Evolutionary conservation across 2,888 invertebrate genomes (phyloP).

Genomic region (Strigamia transsilvanica): DNA sequence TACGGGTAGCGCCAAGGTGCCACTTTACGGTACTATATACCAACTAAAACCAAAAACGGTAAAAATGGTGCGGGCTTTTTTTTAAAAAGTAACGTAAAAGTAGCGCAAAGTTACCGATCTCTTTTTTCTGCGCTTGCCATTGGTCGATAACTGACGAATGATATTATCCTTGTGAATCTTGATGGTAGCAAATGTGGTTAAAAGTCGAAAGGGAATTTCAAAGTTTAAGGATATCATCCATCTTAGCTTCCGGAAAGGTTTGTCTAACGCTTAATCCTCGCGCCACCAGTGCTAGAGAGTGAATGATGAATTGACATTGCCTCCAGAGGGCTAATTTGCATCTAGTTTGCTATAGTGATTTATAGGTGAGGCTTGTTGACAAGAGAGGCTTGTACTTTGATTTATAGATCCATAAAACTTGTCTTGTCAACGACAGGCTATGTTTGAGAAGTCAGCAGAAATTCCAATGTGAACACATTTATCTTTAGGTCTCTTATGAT

Average conservation of each 20-base stretch:
- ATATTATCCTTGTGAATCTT: no score
- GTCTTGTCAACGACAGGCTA: constrained; percentile 30
- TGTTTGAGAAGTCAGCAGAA: constrained; percentile 27
- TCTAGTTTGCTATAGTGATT: constrained; percentile 33
- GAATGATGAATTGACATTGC: constrained; percentile 22
- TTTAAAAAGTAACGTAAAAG: no score
- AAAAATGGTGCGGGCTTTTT: no score
- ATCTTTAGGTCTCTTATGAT: constrained; percentile 11
- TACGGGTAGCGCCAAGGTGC: no score
- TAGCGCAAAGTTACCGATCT: no score
- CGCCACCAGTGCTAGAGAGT: neutral
- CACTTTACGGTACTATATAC: no score
- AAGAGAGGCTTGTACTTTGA: constrained; percentile 37
- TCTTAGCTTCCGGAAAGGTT: neutral
- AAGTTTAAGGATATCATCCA: neutral
- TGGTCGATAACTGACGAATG: no score
- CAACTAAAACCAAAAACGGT: no score
- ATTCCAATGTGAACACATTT: constrained; percentile 30
- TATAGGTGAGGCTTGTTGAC: constrained; percentile 31
- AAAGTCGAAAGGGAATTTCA: neutral
- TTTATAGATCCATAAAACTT: constrained; percentile 38
- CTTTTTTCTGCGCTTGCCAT: no score
- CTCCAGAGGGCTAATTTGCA: constrained; percentile 33
- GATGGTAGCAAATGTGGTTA: no score
- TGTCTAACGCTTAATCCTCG: constrained; percentile 3